phyloP scores from a whole-genome alignment of 2,113 vertebrate species.

The Corynorhinus townsendii region DNA sequence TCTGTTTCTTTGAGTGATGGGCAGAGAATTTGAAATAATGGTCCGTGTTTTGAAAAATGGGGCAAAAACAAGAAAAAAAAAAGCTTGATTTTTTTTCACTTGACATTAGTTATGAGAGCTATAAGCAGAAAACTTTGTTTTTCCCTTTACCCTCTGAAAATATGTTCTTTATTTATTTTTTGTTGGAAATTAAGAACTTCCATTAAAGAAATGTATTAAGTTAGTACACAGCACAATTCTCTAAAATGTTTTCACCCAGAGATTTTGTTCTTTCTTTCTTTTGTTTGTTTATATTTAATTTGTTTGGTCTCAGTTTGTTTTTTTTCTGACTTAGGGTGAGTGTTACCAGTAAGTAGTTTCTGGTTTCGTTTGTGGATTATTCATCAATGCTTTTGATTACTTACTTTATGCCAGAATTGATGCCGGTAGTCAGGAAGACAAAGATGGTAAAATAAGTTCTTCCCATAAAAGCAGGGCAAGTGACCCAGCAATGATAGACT shows the following conservation, averaged over 20 bases:
- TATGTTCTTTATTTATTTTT: slow-evolving; percentile 41
- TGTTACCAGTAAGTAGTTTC: not conserved
- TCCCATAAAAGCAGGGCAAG: not conserved
- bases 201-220: slow-evolving; percentile 40
- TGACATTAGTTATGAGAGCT: not conserved
- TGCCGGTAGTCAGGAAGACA: not conserved
- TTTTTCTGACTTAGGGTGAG: slow-evolving; percentile 5
- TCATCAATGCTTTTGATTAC: not conserved
- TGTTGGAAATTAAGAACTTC: slow-evolving; percentile 43
- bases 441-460: not conserved
- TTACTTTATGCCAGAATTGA: not conserved
- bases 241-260: not conserved
- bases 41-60: slow-evolving; percentile 43
- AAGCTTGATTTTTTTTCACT: not conserved
- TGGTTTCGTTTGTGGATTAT: not conserved
- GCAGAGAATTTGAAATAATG: slow-evolving; percentile 63
- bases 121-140: not conserved
- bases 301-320: slow-evolving; percentile 30
- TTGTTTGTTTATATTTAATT: not conserved
- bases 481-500: too few relatives aligned
- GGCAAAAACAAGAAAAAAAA: slow-evolving; percentile 46
- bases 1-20: slow-evolving; percentile 30
- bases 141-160: slow-evolving; percentile 18
- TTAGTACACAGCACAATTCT: not conserved
- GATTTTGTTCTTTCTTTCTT: not conserved